Conservation (phyloP, 2,113 vertebrate genomes). For the Tenebrosternarchus preto region DNA sequence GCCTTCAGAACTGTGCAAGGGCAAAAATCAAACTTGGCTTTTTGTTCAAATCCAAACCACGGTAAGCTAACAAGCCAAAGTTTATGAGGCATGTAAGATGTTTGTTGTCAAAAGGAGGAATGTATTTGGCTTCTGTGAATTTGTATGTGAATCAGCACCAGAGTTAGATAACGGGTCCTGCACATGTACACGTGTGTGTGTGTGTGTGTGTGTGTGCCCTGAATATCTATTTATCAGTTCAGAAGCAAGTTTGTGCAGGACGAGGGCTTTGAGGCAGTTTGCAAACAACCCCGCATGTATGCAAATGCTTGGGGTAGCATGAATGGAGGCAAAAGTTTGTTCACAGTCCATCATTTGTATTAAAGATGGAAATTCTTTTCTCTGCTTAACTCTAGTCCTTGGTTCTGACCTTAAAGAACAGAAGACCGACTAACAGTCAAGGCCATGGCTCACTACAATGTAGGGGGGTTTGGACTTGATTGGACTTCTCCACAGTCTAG, state of each 20-base stretch:
- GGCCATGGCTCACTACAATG: no score
- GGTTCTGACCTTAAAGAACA: no score
- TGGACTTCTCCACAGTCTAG: background rate
- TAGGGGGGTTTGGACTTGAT: no score
- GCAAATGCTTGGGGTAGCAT: background rate
- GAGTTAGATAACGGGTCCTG: constrained; percentile 1
- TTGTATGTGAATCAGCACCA: background rate
- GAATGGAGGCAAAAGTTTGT: background rate
- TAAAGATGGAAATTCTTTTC: background rate
- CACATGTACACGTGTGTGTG: background rate
- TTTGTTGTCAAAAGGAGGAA: constrained; percentile 11
- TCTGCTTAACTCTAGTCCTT: no score
- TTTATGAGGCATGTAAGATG: constrained; percentile 7
- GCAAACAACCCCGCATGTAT: background rate
- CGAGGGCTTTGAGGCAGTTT: background rate
- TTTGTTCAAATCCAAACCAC: constrained; percentile 25
- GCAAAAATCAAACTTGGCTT: constrained; percentile 14
- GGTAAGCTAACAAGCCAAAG: background rate
- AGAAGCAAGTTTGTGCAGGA: background rate
- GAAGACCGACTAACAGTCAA: no score
- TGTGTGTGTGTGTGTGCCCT: background rate
- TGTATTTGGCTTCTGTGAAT: constrained; percentile 11
- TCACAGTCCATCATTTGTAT: background rate
- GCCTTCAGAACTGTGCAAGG: constrained; percentile 11
- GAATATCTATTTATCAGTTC: background rate